Evolutionary conservation across 2,888 invertebrate genomes (phyloP).

Genomic region (Seira musarum): DNA sequence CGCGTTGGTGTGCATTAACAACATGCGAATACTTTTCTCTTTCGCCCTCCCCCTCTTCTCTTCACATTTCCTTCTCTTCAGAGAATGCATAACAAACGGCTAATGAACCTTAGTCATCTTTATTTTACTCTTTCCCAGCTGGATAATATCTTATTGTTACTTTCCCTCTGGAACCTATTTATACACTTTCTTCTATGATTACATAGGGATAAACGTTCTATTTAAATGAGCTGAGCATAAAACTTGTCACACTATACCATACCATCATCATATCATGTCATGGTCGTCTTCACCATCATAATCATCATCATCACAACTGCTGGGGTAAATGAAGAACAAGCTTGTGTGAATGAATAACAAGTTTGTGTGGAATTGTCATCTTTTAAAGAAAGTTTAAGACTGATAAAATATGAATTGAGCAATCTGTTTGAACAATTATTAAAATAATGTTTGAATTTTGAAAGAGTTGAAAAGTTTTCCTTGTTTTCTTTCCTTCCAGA

Average conservation of each 20-base stretch:
- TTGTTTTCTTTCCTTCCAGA: too few species aligned
- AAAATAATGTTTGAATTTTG: too few species aligned
- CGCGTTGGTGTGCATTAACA: background rate
- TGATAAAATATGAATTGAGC: too few species aligned
- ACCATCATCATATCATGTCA: too few species aligned
- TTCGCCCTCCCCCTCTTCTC: conserved; percentile 6
- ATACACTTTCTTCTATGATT: conserved; percentile 1
- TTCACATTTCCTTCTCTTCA: background rate
- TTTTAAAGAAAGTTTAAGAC: too few species aligned
- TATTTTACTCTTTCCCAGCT: background rate
- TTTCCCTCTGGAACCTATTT: conserved; percentile 7
- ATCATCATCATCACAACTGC: background rate
- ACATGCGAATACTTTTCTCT: conserved; percentile 21
- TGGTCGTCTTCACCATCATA: too few species aligned
- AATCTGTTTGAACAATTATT: too few species aligned
- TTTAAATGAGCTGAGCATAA: background rate
- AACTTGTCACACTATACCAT: background rate
- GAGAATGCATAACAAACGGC: conserved; percentile 17
- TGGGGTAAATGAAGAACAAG: too few species aligned
- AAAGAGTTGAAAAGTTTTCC: too few species aligned
- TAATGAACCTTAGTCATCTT: conserved; percentile 44
- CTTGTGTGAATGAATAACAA: too few species aligned
- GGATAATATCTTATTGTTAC: conserved; percentile 15
- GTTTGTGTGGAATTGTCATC: too few species aligned
- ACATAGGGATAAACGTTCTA: conserved; percentile 5